A percentile compares a stretch with the other conserved stretches of the same genome.
Evolutionary conservation across 2,797 vertebrate species (phyloP).

Genomic region (Crax fasciolata): DNA sequence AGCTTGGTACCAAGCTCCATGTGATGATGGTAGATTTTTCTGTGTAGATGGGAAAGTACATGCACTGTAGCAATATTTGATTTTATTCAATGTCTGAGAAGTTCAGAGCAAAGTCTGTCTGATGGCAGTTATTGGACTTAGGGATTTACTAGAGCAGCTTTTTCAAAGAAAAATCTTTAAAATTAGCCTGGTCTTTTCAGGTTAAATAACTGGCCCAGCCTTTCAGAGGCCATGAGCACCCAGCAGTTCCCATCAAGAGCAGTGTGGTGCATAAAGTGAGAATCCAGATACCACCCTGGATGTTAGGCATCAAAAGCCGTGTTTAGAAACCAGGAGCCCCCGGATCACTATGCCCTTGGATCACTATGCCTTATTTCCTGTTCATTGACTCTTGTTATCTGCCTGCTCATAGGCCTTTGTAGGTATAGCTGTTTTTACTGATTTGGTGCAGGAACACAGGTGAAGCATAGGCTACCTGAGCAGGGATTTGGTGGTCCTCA

Average conservation of each 20-base stretch:
- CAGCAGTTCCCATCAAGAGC: neutral
- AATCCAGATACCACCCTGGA: neutral
- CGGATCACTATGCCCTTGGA: neutral
- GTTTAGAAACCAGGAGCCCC: neutral
- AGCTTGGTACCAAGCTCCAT: fast-evolving
- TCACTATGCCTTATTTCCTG: neutral
- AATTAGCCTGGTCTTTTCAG: neutral
- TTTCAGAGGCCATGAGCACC: neutral
- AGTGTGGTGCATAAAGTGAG: neutral
- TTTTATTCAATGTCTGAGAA: neutral
- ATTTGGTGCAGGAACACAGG: fast-evolving
- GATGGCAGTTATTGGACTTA: neutral
- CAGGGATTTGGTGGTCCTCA: neutral
- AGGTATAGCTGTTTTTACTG: neutral
- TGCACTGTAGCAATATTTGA: neutral
- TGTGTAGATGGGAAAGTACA: fast-evolving
- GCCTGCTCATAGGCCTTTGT: neutral
- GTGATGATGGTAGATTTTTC: fast-evolving
- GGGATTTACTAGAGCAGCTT: neutral
- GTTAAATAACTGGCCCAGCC: neutral
- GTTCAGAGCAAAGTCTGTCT: neutral
- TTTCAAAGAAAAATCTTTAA: neutral
- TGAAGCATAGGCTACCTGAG: neutral
- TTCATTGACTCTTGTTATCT: neutral
- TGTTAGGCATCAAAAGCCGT: neutral